These are phyloP conservation scores for Sebastes hubbsi DNA, from an alignment of 2,797 vertebrate genomes.

Conservation along the genomic window DNA sequence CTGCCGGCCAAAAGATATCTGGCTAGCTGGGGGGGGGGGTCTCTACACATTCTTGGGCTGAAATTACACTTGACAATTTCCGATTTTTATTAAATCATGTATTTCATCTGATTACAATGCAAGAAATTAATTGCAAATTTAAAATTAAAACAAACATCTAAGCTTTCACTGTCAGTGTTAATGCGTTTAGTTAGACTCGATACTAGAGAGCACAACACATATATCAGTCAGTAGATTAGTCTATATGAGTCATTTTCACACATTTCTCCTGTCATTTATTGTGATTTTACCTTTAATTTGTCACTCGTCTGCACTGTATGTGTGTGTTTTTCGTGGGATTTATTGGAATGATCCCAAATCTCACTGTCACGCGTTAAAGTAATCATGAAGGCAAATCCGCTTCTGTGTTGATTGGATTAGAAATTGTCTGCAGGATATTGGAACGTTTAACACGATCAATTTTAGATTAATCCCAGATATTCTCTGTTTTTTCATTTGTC, in stretches of 20 bases:
- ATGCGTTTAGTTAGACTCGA: neutral
- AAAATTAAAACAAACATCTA: neutral
- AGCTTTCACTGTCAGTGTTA: neutral
- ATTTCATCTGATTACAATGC: neutral
- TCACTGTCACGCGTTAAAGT: neutral
- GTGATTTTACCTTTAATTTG: neutral
- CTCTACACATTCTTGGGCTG: neutral
- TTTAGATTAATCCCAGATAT: conserved; percentile 1
- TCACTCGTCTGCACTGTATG: no score
- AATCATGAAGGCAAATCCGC: neutral
- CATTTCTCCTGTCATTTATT: neutral
- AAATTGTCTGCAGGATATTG: neutral
- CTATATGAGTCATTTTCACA: neutral
- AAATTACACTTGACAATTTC: neutral
- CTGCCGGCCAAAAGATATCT: neutral
- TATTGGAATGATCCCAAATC: neutral
- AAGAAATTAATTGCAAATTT: neutral
- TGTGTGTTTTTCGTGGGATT: neutral
- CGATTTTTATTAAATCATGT: neutral
- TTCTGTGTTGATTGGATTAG: conserved; percentile 22
- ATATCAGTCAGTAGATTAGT: neutral
- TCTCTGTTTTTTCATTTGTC: neutral
- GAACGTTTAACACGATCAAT: neutral
- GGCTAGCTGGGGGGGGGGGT: neutral
- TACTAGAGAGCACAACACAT: neutral